Evolutionary conservation across 2,797 vertebrate species (phyloP).

Genomic region (Rhynchonycteris naso): DNA sequence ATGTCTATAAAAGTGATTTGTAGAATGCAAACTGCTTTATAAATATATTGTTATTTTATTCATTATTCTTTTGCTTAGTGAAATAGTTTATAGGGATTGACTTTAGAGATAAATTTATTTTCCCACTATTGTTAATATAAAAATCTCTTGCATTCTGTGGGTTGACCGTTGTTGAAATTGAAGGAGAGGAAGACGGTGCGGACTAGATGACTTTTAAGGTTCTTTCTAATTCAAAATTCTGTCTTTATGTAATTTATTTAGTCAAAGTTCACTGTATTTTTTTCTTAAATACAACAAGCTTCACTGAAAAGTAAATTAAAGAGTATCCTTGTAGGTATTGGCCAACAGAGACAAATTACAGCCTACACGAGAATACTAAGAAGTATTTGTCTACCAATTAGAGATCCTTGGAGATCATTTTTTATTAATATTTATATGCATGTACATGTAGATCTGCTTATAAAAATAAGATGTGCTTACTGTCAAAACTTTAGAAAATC

Average conservation of each 20-base stretch:
- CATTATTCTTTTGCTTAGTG: slow-evolving; percentile 48
- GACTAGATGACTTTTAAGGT: neutral
- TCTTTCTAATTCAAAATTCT: slow-evolving; percentile 50
- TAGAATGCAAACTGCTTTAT: slow-evolving; percentile 19
- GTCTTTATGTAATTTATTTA: slow-evolving; percentile 48
- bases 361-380: neutral
- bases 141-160: neutral
- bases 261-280: neutral
- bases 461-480: slow-evolving; percentile 28
- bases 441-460: neutral
- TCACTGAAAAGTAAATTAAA: slow-evolving; percentile 43
- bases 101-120: slow-evolving; percentile 44
- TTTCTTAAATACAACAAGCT: slow-evolving; percentile 14
- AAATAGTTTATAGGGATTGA: slow-evolving; percentile 30
- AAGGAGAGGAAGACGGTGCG: neutral
- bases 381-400: slow-evolving; percentile 1
- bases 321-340: neutral
- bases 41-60: slow-evolving; percentile 29
- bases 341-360: slow-evolving; percentile 6
- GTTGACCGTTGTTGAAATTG: slow-evolving; percentile 26
- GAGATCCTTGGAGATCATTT: slow-evolving; percentile 9
- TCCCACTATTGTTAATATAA: slow-evolving; percentile 39
- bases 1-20: neutral
- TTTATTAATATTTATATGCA: slow-evolving; percentile 21
- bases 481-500: slow-evolving; percentile 28